These are phyloP conservation scores for Hycleus cichorii DNA, from an alignment of 1,140 invertebrate genomes.

Conservation along the genomic window DNA sequence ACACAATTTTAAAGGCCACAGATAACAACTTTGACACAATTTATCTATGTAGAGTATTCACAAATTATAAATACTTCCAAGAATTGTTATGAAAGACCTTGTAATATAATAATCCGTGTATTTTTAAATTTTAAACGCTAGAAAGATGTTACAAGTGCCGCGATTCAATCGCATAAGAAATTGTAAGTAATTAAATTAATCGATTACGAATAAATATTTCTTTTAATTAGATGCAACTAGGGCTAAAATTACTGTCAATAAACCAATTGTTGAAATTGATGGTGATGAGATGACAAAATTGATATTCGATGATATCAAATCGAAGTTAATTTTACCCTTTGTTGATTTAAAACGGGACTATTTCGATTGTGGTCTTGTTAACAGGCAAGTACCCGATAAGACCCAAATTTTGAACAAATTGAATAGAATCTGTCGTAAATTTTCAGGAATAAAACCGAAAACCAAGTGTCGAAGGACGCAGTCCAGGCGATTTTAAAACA, in stretches of 20 bases:
- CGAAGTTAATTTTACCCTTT: constrained; percentile 64
- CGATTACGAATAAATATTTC: not conserved
- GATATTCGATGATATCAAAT: constrained; percentile 68
- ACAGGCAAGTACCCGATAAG: constrained; percentile 34
- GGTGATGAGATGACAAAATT: constrained; percentile 72
- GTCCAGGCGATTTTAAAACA: constrained; percentile 65
- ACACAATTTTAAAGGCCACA: too few species aligned
- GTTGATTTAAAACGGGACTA: constrained; percentile 61
- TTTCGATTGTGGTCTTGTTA: constrained; percentile 62
- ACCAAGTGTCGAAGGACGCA: constrained; percentile 64
- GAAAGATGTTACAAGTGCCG: too few species aligned
- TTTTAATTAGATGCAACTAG: constrained; percentile 34
- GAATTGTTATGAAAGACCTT: too few species aligned
- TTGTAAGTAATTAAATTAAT: too few species aligned
- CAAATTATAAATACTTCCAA: too few species aligned
- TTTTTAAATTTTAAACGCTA: too few species aligned
- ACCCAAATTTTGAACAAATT: too few species aligned
- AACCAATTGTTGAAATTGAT: constrained; percentile 67
- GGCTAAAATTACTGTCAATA: constrained; percentile 44
- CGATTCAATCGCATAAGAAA: too few species aligned
- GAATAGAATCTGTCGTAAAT: not conserved
- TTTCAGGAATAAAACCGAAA: constrained; percentile 59
- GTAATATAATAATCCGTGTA: too few species aligned
- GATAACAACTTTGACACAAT: too few species aligned
- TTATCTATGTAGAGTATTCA: too few species aligned